phyloP scores from a whole-genome alignment of 2,113 vertebrate species.

The Rhynchopsitta pachyrhyncha region DNA sequence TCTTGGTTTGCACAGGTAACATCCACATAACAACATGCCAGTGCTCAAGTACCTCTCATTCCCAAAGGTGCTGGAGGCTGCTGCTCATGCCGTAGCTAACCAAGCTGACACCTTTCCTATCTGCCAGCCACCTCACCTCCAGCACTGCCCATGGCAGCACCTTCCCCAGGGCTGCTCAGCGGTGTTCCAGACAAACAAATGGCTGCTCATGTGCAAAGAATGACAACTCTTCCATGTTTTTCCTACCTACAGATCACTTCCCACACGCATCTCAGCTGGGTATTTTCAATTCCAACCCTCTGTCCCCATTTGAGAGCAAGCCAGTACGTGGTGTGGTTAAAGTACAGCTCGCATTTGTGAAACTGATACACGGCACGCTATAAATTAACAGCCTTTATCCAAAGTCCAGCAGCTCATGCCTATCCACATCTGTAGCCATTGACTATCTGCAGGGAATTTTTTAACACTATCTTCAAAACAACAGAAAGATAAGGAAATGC shows the following conservation, averaged over 20 bases:
- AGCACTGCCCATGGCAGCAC: too few species aligned
- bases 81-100: background rate
- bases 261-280: background rate
- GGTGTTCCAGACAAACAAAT: background rate
- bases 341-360: background rate
- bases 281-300: background rate
- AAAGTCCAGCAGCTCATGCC: background rate
- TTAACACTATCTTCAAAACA: background rate
- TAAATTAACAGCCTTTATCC: background rate
- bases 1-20: background rate
- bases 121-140: background rate
- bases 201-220: background rate
- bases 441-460: background rate
- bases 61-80: background rate
- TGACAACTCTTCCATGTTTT: background rate
- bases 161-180: background rate
- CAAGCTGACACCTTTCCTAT: background rate
- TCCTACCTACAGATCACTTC: background rate
- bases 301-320: background rate
- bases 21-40: background rate
- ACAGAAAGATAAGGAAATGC: background rate
- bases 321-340: background rate
- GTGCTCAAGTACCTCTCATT: background rate
- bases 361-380: background rate
- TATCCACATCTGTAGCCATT: background rate